phyloP scores from a whole-genome alignment of 2,888 invertebrate genomes.

The Drosophila percnosoma region DNA sequence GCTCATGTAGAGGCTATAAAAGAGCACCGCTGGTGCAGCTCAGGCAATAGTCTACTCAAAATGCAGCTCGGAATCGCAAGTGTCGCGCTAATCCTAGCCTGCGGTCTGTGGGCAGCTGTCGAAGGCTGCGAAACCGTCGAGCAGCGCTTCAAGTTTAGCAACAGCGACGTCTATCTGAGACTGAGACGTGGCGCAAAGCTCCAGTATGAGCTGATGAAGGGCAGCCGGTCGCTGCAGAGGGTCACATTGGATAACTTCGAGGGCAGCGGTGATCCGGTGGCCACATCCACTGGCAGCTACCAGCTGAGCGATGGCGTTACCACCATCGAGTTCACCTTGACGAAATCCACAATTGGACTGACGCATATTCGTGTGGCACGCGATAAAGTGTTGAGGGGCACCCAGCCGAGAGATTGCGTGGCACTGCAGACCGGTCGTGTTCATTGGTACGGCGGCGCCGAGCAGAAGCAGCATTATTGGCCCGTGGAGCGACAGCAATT shows the following conservation, averaged over 20 bases:
- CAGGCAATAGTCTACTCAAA: constrained; percentile 21
- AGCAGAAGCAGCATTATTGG: constrained; percentile 87
- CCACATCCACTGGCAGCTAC: constrained; percentile 64
- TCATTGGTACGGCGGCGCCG: constrained; percentile 89
- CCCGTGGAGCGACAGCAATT: constrained; percentile 87
- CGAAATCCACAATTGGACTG: constrained; percentile 54
- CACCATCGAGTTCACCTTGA: constrained; percentile 73
- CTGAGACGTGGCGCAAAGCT: constrained; percentile 73
- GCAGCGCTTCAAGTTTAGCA: constrained; percentile 76
- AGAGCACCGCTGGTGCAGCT: neutral
- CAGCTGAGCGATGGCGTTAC: constrained; percentile 62
- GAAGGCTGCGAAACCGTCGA: constrained; percentile 69
- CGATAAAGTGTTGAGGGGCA: constrained; percentile 62
- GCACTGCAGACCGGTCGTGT: constrained; percentile 69
- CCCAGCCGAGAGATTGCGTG: constrained; percentile 80
- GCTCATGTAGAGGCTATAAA: constrained; percentile 26
- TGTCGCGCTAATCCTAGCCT: constrained; percentile 32
- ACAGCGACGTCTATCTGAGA: constrained; percentile 75
- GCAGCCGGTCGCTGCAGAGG: constrained; percentile 69
- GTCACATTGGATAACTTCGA: constrained; percentile 79
- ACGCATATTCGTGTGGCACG: constrained; percentile 78
- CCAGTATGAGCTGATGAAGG: constrained; percentile 81
- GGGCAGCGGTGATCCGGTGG: constrained; percentile 64
- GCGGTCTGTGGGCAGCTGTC: constrained; percentile 40
- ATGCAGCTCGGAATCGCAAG: constrained; percentile 27